These are phyloP conservation scores for Stenolophus ochropezus DNA, from an alignment of 2,888 invertebrate species.

Conservation along the genomic window DNA sequence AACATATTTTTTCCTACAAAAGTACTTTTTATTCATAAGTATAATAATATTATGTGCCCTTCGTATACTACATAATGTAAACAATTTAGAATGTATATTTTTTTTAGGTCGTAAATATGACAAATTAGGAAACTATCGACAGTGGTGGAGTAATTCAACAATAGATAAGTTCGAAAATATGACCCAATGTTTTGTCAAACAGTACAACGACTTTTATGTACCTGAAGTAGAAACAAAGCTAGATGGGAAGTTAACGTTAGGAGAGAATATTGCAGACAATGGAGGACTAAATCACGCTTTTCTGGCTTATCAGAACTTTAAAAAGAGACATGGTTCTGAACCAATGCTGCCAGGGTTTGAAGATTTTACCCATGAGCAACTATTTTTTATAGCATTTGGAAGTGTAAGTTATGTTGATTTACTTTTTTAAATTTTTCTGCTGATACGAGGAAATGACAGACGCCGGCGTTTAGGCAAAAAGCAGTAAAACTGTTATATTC, in stretches of 20 bases:
- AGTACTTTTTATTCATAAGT: too few relatives aligned
- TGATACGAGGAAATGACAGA: too few relatives aligned
- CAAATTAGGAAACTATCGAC: constrained; percentile 87
- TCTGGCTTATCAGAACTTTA: constrained; percentile 80
- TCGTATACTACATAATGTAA: too few relatives aligned
- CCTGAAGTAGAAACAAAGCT: constrained; percentile 79
- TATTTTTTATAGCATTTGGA: constrained; percentile 88
- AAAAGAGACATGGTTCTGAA: constrained; percentile 77
- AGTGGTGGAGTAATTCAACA: constrained; percentile 92
- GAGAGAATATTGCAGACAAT: constrained; percentile 90
- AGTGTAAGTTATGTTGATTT: constrained; percentile 77
- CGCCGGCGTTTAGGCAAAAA: too few relatives aligned
- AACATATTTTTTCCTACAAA: too few relatives aligned
- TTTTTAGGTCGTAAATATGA: constrained; percentile 86
- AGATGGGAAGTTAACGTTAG: constrained; percentile 84
- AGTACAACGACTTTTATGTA: constrained; percentile 83
- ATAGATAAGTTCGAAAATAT: constrained; percentile 84
- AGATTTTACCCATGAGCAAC: constrained; percentile 81
- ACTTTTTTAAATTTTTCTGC: too few relatives aligned
- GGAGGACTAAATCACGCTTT: constrained; percentile 86
- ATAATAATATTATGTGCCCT: too few relatives aligned
- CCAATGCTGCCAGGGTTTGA: constrained; percentile 84
- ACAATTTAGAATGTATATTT: neutral
- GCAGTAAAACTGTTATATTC: too few relatives aligned
- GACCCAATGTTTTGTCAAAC: constrained; percentile 89